Conservation (phyloP, 2,888 invertebrate genomes). For the Hirudinaria manillensis region DNA sequence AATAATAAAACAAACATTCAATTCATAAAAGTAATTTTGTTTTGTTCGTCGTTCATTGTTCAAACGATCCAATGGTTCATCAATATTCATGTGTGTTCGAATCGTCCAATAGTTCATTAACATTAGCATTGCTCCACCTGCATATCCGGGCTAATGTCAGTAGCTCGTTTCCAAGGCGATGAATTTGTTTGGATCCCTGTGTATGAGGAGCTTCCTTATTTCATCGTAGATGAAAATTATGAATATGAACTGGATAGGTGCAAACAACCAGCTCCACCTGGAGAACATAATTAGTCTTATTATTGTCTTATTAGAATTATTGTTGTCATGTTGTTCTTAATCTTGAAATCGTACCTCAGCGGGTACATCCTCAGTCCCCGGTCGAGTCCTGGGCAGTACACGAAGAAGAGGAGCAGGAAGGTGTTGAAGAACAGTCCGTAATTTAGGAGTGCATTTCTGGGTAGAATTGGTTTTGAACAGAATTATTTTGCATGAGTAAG, state of each 20-base stretch:
- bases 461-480: slow-evolving; percentile 17
- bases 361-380: slow-evolving; percentile 55
- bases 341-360: slow-evolving; percentile 47
- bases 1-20: too few species aligned
- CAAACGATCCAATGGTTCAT: too few species aligned
- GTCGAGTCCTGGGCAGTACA: slow-evolving; percentile 55
- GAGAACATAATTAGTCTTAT: not conserved
- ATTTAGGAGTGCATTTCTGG: slow-evolving; percentile 53
- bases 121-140: too few species aligned
- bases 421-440: slow-evolving; percentile 56
- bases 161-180: slow-evolving; percentile 42
- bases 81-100: too few species aligned
- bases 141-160: slow-evolving; percentile 25
- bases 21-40: too few species aligned
- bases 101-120: too few species aligned
- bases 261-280: slow-evolving; percentile 43
- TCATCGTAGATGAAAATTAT: slow-evolving; percentile 44
- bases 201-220: slow-evolving; percentile 40
- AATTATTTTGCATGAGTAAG: not conserved
- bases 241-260: slow-evolving; percentile 41
- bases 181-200: slow-evolving; percentile 41
- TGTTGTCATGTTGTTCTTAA: too few species aligned
- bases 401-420: slow-evolving; percentile 52
- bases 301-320: not conserved
- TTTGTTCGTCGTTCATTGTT: too few species aligned